Evolutionary conservation across 2,888 invertebrate species (phyloP), one percentile per base, ranked within the genome.

Genomic region (Xiphydria camelus): DNA sequence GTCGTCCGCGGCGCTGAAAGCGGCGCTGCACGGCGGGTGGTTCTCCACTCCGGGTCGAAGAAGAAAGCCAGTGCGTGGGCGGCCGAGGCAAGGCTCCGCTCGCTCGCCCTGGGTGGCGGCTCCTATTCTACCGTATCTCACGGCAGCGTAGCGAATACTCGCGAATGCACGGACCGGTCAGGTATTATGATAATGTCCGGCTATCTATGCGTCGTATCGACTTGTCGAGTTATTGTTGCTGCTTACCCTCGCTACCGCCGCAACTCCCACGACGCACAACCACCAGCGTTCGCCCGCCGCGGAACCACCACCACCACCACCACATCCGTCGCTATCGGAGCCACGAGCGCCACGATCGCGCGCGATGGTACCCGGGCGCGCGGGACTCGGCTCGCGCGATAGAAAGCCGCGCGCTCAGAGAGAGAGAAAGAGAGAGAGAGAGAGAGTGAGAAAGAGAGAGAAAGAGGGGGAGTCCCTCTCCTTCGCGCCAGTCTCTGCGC

Each of bases 201-300:
- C 55, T 62, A 64, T 64, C 63, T 62, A 62, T 61, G 63, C 63
- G 51, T 58, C 60, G 63, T 62, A 63, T 63, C 63, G 63, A 58
- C 57, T 62, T 61, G 61, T 60, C 61, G 63, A 61, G 63, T 62
- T 63, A 63, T 63, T 63, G 63, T 63, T 63, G 58, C 47, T 48
- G 51, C 53, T 51, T 53, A 45, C 37, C 40, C 45, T 34, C 31
- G 47, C 55, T 47, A 46, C 49, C 45, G 45, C 46, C 26, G 23
- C 37, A 22, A 29, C 29, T 35, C 34, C 39, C 32, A 39, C 47
- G 15, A 29, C 45, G 36, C 29, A 39, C 29, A 12, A 10, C 23
- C 23, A 2, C 38, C 42, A 33, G 33, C n/a, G n/a, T n/a, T n/a
- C n/a, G n/a, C n/a, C n/a, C n/a, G n/a, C n/a, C n/a, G n/a, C n/a